Evolutionary conservation across 2,888 invertebrate genomes (phyloP).

Genomic region (Prenolepis imparis): DNA sequence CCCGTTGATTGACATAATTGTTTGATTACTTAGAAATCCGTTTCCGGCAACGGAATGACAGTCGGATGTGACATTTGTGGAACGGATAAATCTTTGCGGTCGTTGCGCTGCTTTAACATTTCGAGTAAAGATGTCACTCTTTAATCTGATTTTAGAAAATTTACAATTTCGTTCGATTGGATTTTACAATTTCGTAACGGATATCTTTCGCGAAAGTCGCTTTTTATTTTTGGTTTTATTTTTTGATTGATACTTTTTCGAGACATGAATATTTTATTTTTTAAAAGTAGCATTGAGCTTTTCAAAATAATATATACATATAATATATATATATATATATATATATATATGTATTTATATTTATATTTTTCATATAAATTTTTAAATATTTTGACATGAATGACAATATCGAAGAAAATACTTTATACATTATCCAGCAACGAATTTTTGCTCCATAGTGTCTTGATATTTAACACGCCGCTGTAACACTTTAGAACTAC

Average conservation of each 20-base stretch:
- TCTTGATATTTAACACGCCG: constrained; percentile 35
- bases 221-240: not conserved
- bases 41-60: not conserved
- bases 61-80: not conserved
- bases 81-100: not conserved
- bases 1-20: constrained; percentile 63
- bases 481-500: constrained; percentile 20
- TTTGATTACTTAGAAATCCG: constrained; percentile 26
- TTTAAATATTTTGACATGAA: constrained; percentile 9
- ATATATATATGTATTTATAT: not conserved
- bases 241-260: not conserved
- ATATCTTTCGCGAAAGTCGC: not conserved
- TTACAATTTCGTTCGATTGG: not conserved
- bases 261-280: constrained; percentile 13
- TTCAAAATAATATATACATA: not conserved
- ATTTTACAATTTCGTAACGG: constrained; percentile 6
- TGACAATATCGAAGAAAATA: not conserved
- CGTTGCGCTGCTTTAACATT: not conserved
- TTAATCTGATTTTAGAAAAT: constrained; percentile 11
- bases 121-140: not conserved
- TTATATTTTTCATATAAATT: not conserved
- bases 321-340: not conserved
- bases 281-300: not conserved
- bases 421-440: constrained; percentile 12
- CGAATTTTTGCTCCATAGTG: not conserved